Evolutionary conservation across 2,888 invertebrate genomes (phyloP), one percentile per base, ranked within the genome.

Genomic region (Carpatolechia fugitivella): DNA sequence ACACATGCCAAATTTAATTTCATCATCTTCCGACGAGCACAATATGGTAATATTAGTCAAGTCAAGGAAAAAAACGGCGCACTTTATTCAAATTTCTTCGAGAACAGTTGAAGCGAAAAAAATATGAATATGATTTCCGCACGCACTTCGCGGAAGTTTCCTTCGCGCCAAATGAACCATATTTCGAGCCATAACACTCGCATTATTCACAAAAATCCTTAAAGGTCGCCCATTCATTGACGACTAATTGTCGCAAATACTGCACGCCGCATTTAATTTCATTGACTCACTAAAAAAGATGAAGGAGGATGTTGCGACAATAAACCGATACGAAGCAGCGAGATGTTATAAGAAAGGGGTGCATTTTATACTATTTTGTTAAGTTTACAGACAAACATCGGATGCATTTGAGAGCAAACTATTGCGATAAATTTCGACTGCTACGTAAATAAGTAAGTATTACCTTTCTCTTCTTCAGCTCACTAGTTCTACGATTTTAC

Each of bases 71-170:
- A 66, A 68, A 66, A 69, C 72, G 62, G 63, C 61, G 63, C 67
- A 67, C 68, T 72, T 85, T 86, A 89, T 88, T 87, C 83, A 87
- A 88, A 88, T 87, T 70, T 61, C 75, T 78, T 77, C 75, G 73
- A 65, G 78, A 85, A 72, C 87, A 86, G 83, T 87, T 84, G 83
- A 84, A 80, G 82, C 80, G 86, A 18, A 85, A 89, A 86, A 88
- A 89, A 87, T 85, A 88, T 87, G 89, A 89, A 89, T 89, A 89
- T 81, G 86, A 87, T 87, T 87, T 84, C 77, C 80, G 76, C 74
- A 80, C 83, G 83, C 79, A 82, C 82, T 82, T 80, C 74, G 69
- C 38, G 74, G 68, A 85, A 86, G 80, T 85, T 86, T 81, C 20
- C 74, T 66, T 72, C 76, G 80, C 80, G 80, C 84, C 88, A 88